phyloP scores from a whole-genome alignment of 2,113 vertebrate species.

The Ameiurus melas region DNA sequence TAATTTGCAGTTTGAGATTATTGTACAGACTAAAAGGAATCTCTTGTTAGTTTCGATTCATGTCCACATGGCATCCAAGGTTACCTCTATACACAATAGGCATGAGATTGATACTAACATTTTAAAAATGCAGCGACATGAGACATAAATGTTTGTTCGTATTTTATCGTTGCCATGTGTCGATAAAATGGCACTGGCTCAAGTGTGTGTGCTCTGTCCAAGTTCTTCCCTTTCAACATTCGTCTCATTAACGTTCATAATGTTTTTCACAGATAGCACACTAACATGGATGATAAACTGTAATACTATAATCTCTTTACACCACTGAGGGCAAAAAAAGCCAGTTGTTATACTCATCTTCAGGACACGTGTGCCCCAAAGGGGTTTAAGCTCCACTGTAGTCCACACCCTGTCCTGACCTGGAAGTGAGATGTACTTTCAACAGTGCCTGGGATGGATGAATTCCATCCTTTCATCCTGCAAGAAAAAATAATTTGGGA shows the following conservation, averaged over 20 bases:
- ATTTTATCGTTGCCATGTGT: not conserved
- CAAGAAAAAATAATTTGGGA: slow-evolving; percentile 41
- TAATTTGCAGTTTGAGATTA: not conserved
- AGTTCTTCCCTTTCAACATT: not conserved
- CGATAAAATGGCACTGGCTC: not conserved
- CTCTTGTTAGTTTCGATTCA: not conserved
- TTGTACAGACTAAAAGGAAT: not conserved
- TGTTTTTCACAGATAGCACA: not conserved
- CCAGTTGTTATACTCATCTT: slow-evolving; percentile 63
- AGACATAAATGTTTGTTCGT: not conserved
- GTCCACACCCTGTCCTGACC: slow-evolving; percentile 58
- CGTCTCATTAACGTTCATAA: not conserved
- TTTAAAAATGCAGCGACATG: not conserved
- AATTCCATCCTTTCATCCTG: slow-evolving; percentile 59
- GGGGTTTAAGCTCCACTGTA: slow-evolving; percentile 48
- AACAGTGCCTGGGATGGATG: slow-evolving; percentile 58
- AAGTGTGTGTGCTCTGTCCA: not conserved
- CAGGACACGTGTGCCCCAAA: slow-evolving; percentile 22
- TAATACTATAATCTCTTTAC: not conserved
- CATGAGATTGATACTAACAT: not conserved
- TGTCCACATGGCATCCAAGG: not conserved
- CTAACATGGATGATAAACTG: not conserved
- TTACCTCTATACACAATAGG: no score
- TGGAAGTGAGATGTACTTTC: slow-evolving; percentile 65
- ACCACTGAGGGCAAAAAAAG: not conserved